Evolutionary conservation across 2,797 vertebrate genomes (phyloP).

Genomic region (Phaenicophaeus curvirostris): DNA sequence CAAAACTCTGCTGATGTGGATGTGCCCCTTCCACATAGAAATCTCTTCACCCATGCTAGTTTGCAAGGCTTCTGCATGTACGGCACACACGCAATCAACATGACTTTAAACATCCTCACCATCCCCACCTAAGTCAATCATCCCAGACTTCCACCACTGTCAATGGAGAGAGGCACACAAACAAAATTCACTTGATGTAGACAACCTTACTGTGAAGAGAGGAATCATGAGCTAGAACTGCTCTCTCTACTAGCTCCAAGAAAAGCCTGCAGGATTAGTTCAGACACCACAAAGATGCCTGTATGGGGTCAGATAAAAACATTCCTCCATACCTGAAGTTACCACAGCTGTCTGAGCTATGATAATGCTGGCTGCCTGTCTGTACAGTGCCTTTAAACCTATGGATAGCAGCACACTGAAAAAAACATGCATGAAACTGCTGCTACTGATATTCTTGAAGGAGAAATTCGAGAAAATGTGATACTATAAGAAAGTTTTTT

Average conservation of each 20-base stretch:
- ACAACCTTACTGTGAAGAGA: not conserved
- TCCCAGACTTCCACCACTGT: not conserved
- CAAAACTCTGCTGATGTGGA: not conserved
- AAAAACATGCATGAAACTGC: not conserved
- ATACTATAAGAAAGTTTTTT: not conserved
- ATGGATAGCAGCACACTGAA: not conserved
- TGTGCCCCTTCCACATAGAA: not conserved
- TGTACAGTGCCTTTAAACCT: not conserved
- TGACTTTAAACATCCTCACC: not conserved
- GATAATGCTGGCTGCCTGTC: not conserved
- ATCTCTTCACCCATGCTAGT: not conserved
- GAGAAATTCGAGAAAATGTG: not conserved
- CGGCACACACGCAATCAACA: not conserved
- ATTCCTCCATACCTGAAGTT: not conserved
- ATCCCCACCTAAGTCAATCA: not conserved
- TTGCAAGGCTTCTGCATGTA: not conserved
- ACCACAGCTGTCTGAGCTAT: not conserved
- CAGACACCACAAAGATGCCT: not conserved
- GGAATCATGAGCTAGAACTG: not conserved
- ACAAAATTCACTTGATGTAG: fast-evolving
- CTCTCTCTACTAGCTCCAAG: not conserved
- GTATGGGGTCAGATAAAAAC: not conserved
- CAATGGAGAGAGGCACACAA: not conserved
- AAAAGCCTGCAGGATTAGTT: not conserved
- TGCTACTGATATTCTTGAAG: not conserved